Conservation (phyloP, 1,140 invertebrate species). For the Ceratosolen fusciceps region DNA sequence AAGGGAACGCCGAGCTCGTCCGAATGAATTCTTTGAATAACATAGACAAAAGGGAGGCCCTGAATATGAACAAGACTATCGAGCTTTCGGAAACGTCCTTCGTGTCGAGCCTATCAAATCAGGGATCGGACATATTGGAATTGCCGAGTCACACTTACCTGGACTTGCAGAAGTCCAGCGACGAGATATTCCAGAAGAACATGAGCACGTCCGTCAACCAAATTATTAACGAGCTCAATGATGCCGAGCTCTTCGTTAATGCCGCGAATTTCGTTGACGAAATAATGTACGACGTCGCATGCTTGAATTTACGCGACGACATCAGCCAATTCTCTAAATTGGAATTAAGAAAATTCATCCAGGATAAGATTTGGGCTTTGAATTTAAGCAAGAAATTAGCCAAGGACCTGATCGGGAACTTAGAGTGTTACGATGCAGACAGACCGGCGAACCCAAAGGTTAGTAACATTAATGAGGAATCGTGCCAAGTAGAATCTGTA, state of each 20-base stretch:
- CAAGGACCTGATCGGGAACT: slow-evolving; percentile 44
- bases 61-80: slow-evolving; percentile 48
- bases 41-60: slow-evolving; percentile 6
- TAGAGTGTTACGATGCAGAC: slow-evolving; percentile 27
- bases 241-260: slow-evolving; percentile 52
- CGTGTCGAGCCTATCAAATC: slow-evolving; percentile 47
- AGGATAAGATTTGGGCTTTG: slow-evolving; percentile 49
- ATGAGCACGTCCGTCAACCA: slow-evolving; percentile 64
- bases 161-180: slow-evolving; percentile 57
- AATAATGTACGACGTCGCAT: slow-evolving; percentile 53
- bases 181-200: slow-evolving; percentile 58
- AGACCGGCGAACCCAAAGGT: slow-evolving; percentile 35
- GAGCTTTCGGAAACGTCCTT: slow-evolving; percentile 52
- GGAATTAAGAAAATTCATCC: slow-evolving; percentile 40
- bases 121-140: slow-evolving; percentile 60
- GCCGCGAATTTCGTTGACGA: slow-evolving; percentile 59
- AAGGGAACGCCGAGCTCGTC: slow-evolving; percentile 8
- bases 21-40: not conserved
- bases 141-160: slow-evolving; percentile 53
- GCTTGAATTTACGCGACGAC: slow-evolving; percentile 42
- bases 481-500: slow-evolving; percentile 8
- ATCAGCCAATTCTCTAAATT: slow-evolving; percentile 15
- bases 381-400: slow-evolving; percentile 51
- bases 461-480: slow-evolving; percentile 40
- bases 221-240: slow-evolving; percentile 61